Evolutionary conservation across 2,888 invertebrate species (phyloP).

Genomic region (Caenorhabditis zanzibari): DNA sequence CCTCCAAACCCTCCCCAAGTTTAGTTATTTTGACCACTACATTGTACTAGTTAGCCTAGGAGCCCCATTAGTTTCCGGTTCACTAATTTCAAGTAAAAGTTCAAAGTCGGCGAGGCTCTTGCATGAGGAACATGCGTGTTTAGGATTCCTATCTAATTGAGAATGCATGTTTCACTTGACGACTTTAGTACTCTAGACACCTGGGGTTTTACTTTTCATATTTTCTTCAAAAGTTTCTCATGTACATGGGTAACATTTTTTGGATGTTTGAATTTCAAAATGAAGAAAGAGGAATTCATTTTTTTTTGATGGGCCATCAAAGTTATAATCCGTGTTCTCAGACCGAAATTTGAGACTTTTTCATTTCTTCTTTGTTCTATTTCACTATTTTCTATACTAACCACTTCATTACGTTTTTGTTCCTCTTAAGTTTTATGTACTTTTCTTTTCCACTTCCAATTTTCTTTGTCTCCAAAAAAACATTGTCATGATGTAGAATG

Average conservation of each 20-base stretch:
- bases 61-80: conserved; percentile 21
- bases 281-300: too few species aligned
- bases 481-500: conserved; percentile 15
- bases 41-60: not conserved
- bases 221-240: conserved; percentile 1
- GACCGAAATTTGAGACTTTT: not conserved
- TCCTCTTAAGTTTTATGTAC: not conserved
- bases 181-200: conserved; percentile 29
- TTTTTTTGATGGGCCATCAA: not conserved
- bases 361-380: too few species aligned
- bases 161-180: conserved; percentile 47
- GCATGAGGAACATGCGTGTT: conserved; percentile 41
- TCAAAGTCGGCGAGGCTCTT: conserved; percentile 25
- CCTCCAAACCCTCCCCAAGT: not conserved
- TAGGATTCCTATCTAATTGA: conserved; percentile 38
- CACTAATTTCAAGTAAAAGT: conserved; percentile 10
- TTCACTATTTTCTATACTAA: not conserved
- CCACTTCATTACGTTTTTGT: not conserved
- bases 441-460: too few species aligned
- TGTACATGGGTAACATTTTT: not conserved
- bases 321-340: too few species aligned
- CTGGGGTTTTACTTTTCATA: not conserved
- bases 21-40: not conserved
- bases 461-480: conserved; percentile 10
- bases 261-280: not conserved